Percentiles rank a stretch among this genome's conserved stretches.
Conservation (phyloP, 2,113 vertebrate species). For the Zosterops pallidus region DNA sequence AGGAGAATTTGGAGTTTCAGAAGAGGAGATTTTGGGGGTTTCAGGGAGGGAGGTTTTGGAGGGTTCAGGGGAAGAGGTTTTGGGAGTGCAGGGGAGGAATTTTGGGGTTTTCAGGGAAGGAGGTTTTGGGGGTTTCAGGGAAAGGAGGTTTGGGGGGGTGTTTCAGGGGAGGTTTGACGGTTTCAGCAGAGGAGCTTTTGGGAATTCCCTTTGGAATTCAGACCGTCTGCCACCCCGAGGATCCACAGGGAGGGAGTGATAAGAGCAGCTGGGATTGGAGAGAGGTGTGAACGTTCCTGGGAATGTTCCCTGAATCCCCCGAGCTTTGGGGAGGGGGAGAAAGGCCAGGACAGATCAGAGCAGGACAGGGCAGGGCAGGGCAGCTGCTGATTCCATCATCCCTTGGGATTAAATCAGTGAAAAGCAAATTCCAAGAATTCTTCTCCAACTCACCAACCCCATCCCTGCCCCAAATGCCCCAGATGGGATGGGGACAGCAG, state of each 20-base stretch:
- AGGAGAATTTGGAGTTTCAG: background rate
- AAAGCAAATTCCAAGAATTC: rapidly evolving
- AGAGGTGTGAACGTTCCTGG: background rate
- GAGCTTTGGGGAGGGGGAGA: background rate
- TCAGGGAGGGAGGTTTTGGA: too few relatives aligned
- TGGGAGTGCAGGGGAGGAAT: background rate
- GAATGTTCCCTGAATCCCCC: background rate
- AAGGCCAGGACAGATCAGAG: background rate
- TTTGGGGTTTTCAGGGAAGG: background rate
- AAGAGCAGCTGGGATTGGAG: background rate
- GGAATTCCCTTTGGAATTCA: background rate
- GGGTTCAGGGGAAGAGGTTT: background rate
- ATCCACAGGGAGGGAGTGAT: rapidly evolving
- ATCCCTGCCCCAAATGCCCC: background rate
- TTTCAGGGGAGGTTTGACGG: background rate
- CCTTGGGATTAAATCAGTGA: rapidly evolving
- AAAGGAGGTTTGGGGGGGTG: background rate
- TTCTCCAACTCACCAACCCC: background rate
- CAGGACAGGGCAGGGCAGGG: background rate
- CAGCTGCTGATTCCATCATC: rapidly evolving
- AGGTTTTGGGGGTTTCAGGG: too few relatives aligned
- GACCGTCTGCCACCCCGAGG: rapidly evolving
- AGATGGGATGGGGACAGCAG: rapidly evolving
- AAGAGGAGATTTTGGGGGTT: too few relatives aligned
- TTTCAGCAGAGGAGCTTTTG: background rate